phyloP scores from a whole-genome alignment of 2,113 vertebrate species.

The Gorsachius goisagi region DNA sequence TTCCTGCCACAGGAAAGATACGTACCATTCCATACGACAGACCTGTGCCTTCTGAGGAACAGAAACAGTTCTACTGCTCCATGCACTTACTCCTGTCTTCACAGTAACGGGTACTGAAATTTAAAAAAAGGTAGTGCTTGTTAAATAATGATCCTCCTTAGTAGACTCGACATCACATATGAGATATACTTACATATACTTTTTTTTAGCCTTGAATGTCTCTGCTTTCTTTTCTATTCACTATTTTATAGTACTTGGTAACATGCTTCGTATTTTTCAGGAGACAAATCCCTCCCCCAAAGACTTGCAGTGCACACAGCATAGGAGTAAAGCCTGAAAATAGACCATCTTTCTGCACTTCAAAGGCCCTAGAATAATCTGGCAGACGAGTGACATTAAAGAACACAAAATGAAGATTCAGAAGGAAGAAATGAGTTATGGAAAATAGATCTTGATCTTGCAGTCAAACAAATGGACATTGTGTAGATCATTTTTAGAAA shows the following conservation, averaged over 20 bases:
- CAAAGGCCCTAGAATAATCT: neutral
- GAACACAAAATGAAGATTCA: neutral
- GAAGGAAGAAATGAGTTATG: neutral
- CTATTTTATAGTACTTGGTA: neutral
- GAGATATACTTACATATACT: neutral
- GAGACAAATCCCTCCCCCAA: neutral
- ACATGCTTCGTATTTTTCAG: neutral
- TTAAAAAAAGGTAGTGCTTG: neutral
- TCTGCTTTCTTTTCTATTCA: neutral
- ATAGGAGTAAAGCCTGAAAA: constrained; percentile 23
- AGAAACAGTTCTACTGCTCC: neutral
- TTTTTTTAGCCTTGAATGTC: neutral
- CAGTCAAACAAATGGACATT: neutral
- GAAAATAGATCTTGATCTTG: neutral
- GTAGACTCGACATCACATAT: neutral
- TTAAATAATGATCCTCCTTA: neutral
- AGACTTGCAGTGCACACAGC: neutral
- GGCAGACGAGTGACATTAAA: neutral
- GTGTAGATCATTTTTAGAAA: neutral
- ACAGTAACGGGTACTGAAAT: neutral
- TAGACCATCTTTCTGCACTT: neutral
- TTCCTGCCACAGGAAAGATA: neutral
- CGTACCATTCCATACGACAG: neutral
- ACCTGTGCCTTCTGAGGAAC: neutral
- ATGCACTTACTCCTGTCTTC: neutral